Percentiles rank a stretch among this genome's conserved stretches.
These are phyloP conservation scores for Alectoris magna DNA, from an alignment of 2,797 vertebrate species.

Conservation along the genomic window DNA sequence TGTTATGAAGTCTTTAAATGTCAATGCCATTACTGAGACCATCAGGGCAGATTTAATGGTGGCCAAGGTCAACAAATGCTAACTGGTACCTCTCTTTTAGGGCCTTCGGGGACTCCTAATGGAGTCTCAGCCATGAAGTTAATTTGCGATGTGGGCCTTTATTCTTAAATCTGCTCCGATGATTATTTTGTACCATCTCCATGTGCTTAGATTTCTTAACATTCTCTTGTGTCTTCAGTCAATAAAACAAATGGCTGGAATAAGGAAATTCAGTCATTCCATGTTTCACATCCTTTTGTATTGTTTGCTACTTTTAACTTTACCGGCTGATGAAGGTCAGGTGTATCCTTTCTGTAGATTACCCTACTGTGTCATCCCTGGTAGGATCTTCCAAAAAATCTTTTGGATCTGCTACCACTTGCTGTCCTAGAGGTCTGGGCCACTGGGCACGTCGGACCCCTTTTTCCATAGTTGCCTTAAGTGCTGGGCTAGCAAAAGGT, in stretches of 20 bases:
- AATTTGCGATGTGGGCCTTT: constrained; percentile 59
- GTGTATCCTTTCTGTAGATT: background rate
- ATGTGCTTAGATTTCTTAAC: constrained; percentile 49
- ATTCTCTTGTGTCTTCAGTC: background rate
- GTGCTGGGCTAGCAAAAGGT: background rate
- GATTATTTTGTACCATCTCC: constrained; percentile 58
- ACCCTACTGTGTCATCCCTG: background rate
- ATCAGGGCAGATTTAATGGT: constrained; percentile 66
- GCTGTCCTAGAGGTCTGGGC: background rate
- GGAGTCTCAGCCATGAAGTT: constrained; percentile 63
- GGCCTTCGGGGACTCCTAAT: constrained; percentile 59
- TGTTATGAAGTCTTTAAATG: constrained; percentile 74
- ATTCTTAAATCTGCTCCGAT: constrained; percentile 42
- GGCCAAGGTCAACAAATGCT: constrained; percentile 67
- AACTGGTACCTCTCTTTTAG: constrained; percentile 65
- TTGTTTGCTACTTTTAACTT: background rate
- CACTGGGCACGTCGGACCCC: background rate
- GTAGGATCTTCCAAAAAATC: background rate
- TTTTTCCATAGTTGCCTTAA: background rate
- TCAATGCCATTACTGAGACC: constrained; percentile 67
- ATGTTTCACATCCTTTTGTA: background rate
- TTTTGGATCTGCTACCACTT: background rate
- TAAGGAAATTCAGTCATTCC: background rate
- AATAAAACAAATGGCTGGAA: constrained; percentile 4
- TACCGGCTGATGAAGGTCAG: background rate